phyloP scores from a whole-genome alignment of 2,113 vertebrate species.

The Macrotis lagotis region DNA sequence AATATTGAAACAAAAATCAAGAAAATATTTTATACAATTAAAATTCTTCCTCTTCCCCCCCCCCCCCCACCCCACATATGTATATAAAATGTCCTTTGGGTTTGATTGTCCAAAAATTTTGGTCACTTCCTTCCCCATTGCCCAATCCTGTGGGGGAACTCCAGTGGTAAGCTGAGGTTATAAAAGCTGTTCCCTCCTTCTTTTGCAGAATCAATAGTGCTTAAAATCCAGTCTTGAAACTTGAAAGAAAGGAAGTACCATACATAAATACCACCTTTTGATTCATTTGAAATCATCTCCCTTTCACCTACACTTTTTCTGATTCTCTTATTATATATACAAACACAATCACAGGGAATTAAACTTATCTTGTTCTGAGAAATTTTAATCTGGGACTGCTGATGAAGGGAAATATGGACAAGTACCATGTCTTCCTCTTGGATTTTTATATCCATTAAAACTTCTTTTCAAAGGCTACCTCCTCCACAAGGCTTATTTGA shows the following conservation, averaged over 20 bases:
- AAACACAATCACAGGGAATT: background rate
- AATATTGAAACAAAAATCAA: conserved; percentile 42
- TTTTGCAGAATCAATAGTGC: background rate
- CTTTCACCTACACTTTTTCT: background rate
- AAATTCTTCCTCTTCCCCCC: background rate
- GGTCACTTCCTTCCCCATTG: background rate
- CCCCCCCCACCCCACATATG: too few relatives aligned
- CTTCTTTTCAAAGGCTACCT: background rate
- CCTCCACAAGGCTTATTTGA: background rate
- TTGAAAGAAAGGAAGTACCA: conserved; percentile 8
- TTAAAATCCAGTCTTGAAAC: background rate
- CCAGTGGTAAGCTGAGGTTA: background rate
- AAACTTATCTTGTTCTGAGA: background rate
- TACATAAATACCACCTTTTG: conserved; percentile 25
- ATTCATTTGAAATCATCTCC: conserved; percentile 23
- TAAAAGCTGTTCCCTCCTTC: background rate
- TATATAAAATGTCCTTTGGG: too few relatives aligned
- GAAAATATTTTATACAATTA: conserved; percentile 26
- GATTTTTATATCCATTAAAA: background rate
- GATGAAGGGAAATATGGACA: background rate
- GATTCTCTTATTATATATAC: background rate
- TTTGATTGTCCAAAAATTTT: background rate
- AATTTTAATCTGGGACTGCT: background rate
- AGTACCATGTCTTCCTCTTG: background rate
- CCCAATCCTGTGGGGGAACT: background rate